Conservation (phyloP, 1,140 invertebrate genomes). For the Trachymyrmex cornetzi region DNA sequence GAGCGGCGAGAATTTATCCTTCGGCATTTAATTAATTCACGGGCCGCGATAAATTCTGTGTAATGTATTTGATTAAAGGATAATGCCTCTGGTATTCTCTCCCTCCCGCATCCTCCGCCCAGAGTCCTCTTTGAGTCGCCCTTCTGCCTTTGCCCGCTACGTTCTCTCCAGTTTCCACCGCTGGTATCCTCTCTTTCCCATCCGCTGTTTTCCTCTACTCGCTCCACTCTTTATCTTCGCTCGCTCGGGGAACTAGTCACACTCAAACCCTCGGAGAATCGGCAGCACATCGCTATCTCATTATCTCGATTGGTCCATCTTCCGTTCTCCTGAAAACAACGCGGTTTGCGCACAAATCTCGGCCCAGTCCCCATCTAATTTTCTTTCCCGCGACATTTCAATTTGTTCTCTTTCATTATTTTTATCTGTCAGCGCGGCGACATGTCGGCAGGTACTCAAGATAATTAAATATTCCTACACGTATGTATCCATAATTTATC, state of each 20-base stretch:
- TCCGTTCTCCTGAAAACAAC: constrained; percentile 72
- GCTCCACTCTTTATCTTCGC: constrained; percentile 63
- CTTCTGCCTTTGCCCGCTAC: constrained; percentile 61
- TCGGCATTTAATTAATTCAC: constrained; percentile 87
- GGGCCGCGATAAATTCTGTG: constrained; percentile 86
- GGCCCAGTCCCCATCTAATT: constrained; percentile 39
- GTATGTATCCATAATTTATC: neutral
- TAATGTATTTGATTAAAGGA: constrained; percentile 87
- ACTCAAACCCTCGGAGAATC: constrained; percentile 70
- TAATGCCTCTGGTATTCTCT: constrained; percentile 83
- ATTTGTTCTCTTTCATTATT: constrained; percentile 68
- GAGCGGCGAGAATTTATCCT: constrained; percentile 85
- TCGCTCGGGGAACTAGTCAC: constrained; percentile 55
- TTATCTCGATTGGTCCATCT: constrained; percentile 80
- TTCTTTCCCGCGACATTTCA: constrained; percentile 63
- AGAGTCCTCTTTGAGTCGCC: constrained; percentile 67
- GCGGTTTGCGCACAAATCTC: constrained; percentile 34
- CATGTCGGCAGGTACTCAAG: constrained; percentile 30
- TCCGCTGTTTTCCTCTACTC: constrained; percentile 47
- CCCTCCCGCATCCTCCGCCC: constrained; percentile 53
- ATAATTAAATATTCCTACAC: constrained; percentile 54
- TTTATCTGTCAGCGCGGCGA: constrained; percentile 54
- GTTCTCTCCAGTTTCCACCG: constrained; percentile 58
- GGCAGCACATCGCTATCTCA: constrained; percentile 78
- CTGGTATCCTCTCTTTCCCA: constrained; percentile 21